Percentiles rank a stretch among this genome's conserved stretches.
These are phyloP conservation scores for Drosophila oshimai DNA, from an alignment of 1,140 invertebrate species.

Conservation along the genomic window DNA sequence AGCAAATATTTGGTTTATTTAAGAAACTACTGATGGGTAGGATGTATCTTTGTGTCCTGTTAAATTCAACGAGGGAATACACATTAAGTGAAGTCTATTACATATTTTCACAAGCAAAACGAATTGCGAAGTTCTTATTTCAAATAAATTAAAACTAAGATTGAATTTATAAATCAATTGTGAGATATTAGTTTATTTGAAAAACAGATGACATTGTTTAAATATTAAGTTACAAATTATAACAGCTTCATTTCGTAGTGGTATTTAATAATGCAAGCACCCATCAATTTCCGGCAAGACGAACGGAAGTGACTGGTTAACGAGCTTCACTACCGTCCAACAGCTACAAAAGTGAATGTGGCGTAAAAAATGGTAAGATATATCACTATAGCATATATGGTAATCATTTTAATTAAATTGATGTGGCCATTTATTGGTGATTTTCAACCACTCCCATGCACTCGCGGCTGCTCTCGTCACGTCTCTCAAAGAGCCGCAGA, in stretches of 20 bases:
- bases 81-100: not conserved
- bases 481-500: conserved; percentile 16
- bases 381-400: not conserved
- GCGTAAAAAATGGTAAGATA: not conserved
- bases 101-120: too few relatives aligned
- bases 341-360: not conserved
- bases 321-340: not conserved
- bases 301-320: conserved; percentile 8
- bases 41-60: not conserved
- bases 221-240: not conserved
- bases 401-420: conserved; percentile 34
- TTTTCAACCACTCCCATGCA: conserved; percentile 7
- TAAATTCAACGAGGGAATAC: not conserved
- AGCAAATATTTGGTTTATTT: conserved; percentile 31
- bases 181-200: too few relatives aligned
- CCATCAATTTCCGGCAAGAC: conserved; percentile 5
- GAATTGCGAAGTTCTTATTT: too few relatives aligned
- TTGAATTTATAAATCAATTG: too few relatives aligned
- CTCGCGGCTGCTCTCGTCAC: not conserved
- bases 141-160: too few relatives aligned
- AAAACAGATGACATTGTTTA: too few relatives aligned
- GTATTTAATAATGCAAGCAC: conserved; percentile 4
- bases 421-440: conserved; percentile 29
- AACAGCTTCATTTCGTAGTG: not conserved
- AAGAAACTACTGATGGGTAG: not conserved